A percentile compares a stretch with the other conserved stretches of the same genome.
Evolutionary conservation across 2,888 invertebrate genomes (phyloP).

Genomic region (Eupeodes luniger): DNA sequence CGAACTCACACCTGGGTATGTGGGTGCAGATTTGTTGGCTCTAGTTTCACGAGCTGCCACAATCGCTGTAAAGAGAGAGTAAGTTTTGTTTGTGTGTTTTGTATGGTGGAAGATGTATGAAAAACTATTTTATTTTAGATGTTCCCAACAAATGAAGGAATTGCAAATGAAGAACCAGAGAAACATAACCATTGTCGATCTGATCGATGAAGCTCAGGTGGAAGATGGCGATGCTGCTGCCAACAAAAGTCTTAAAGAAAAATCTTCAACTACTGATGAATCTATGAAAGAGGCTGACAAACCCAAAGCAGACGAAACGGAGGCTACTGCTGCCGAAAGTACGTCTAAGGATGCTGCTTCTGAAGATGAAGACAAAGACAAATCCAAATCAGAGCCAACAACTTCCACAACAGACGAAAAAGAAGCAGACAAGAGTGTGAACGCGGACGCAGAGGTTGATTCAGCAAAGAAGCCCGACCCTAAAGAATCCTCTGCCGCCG

Average conservation of each 20-base stretch:
- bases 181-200: slow-evolving; percentile 82
- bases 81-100: slow-evolving; percentile 42
- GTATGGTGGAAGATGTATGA: not conserved
- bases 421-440: not conserved
- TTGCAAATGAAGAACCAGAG: slow-evolving; percentile 80
- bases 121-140: slow-evolving; percentile 75
- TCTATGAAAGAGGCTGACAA: slow-evolving; percentile 26
- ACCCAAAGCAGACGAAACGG: slow-evolving; percentile 16
- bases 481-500: slow-evolving; percentile 76
- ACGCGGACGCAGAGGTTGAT: not conserved
- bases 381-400: slow-evolving; percentile 53
- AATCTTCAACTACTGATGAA: not conserved
- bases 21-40: slow-evolving; percentile 96
- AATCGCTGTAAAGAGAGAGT: slow-evolving; percentile 90
- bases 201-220: slow-evolving; percentile 80
- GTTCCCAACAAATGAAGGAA: slow-evolving; percentile 81
- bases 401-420: slow-evolving; percentile 50
- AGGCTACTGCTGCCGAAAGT: not conserved
- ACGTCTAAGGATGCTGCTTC: slow-evolving; percentile 3
- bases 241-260: slow-evolving; percentile 17
- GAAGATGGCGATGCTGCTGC: slow-evolving; percentile 74
- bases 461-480: slow-evolving; percentile 60
- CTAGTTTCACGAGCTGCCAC: slow-evolving; percentile 95
- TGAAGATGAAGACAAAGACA: slow-evolving; percentile 15
- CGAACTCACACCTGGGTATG: slow-evolving; percentile 96